Evolutionary conservation across 2,888 invertebrate genomes (phyloP).

Genomic region (Drosophila trichaetosa): DNA sequence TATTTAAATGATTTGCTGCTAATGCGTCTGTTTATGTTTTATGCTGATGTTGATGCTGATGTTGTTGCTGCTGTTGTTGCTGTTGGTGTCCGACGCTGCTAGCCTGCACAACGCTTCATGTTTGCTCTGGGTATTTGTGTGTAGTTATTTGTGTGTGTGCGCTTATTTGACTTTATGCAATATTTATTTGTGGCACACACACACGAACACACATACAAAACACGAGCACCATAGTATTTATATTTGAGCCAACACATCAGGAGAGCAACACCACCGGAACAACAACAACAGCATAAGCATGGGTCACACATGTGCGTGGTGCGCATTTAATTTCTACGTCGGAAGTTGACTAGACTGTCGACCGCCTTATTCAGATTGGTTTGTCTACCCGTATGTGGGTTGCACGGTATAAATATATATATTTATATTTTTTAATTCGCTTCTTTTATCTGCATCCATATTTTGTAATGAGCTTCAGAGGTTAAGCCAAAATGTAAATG

Average conservation of each 20-base stretch:
- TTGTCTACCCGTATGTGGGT: conserved; percentile 27
- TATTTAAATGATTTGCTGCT: conserved; percentile 80
- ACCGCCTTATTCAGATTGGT: conserved; percentile 59
- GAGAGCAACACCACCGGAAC: conserved; percentile 34
- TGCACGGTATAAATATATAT: conserved; percentile 6
- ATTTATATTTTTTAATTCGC: conserved; percentile 4
- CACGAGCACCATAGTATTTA: conserved; percentile 55
- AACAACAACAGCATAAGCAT: conserved; percentile 29
- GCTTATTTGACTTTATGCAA: conserved; percentile 77
- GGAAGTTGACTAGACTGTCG: conserved; percentile 78
- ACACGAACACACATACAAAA: conserved; percentile 25
- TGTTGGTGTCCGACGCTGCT: conserved; percentile 55
- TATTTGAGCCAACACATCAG: conserved; percentile 54
- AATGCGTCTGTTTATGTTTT: conserved; percentile 80
- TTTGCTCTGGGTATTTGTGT: conserved; percentile 50
- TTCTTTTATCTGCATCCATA: conserved; percentile 34
- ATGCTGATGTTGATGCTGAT: conserved; percentile 69
- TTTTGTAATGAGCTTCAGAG: conserved; percentile 53
- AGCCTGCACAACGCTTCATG: conserved; percentile 28
- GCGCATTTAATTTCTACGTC: conserved; percentile 75
- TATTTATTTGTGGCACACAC: conserved; percentile 71
- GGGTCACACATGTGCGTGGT: conserved; percentile 66
- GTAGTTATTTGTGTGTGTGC: conserved; percentile 35
- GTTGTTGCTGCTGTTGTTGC: conserved; percentile 69
- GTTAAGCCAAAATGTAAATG: conserved; percentile 42